These are phyloP conservation scores for Natrix natrix DNA, from an alignment of 2,797 vertebrate genomes.

Conservation along the genomic window DNA sequence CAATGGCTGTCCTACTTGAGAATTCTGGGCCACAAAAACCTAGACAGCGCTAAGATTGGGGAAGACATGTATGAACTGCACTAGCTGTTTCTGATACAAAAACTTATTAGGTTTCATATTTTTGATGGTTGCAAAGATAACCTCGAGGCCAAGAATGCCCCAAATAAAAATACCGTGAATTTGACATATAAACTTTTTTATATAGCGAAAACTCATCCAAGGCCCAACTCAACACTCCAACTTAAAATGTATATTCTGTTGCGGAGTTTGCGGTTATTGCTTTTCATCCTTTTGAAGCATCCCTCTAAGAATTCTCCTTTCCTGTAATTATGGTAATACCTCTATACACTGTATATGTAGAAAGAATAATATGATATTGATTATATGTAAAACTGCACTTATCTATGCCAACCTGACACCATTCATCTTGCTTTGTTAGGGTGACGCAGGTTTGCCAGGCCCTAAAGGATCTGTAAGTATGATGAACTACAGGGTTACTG, in stretches of 20 bases:
- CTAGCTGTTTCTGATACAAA: background rate
- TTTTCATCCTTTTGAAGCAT: conserved; percentile 8
- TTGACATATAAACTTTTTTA: background rate
- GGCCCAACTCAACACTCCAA: background rate
- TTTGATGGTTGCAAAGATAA: background rate
- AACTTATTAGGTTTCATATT: background rate
- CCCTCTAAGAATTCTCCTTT: background rate
- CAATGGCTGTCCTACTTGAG: background rate
- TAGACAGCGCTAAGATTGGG: background rate
- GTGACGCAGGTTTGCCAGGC: conserved; percentile 85
- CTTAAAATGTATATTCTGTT: background rate
- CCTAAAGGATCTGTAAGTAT: conserved; percentile 91
- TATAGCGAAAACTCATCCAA: background rate
- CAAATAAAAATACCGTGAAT: background rate
- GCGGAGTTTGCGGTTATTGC: background rate
- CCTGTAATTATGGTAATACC: background rate
- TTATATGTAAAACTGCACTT: background rate
- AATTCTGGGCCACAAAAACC: background rate
- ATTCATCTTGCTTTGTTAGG: conserved; percentile 75
- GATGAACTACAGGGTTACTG: conserved; percentile 30
- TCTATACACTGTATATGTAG: conserved; percentile 28
- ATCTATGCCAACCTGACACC: conserved; percentile 46
- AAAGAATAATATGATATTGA: background rate
- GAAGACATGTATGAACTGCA: background rate
- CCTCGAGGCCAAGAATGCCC: background rate